phyloP scores from a whole-genome alignment of 2,113 vertebrate species.

The Megaleporinus macrocephalus region DNA sequence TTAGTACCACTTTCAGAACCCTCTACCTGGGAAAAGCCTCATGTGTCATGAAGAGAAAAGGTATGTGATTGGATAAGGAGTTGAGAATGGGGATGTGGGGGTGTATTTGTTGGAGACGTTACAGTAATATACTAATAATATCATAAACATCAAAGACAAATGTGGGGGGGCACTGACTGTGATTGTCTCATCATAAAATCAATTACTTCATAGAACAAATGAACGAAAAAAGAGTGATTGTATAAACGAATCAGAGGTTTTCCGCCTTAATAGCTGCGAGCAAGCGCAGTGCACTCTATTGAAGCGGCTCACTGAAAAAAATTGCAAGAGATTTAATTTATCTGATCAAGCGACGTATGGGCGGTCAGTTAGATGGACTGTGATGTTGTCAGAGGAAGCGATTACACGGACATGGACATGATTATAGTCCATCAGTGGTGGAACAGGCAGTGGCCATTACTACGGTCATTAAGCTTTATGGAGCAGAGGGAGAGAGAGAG shows the following conservation, averaged over 20 bases:
- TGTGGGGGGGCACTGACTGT: not conserved
- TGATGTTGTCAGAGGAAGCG: not conserved
- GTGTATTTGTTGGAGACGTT: too few relatives aligned
- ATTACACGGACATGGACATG: constrained; percentile 2
- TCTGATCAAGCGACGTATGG: not conserved
- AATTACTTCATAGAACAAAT: not conserved
- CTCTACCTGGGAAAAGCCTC: too few relatives aligned
- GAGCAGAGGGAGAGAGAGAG: not conserved
- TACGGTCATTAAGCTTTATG: constrained; percentile 8
- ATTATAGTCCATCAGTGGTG: constrained; percentile 6
- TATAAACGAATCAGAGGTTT: not conserved
- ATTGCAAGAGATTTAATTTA: constrained; percentile 26
- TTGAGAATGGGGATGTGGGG: too few relatives aligned
- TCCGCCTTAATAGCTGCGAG: not conserved
- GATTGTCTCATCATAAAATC: not conserved
- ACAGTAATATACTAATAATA: too few relatives aligned
- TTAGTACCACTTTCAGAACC: too few relatives aligned
- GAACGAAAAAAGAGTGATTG: too few relatives aligned
- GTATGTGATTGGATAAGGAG: too few relatives aligned
- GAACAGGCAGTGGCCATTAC: constrained; percentile 28
- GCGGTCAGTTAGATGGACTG: constrained; percentile 9
- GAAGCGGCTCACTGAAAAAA: constrained; percentile 4
- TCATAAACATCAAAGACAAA: not conserved
- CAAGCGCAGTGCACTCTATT: not conserved
- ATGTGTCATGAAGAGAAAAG: too few relatives aligned